Evolutionary conservation across 2,888 invertebrate species (phyloP), one percentile per base, ranked within the genome.

Genomic region (Branchipolynoe longqiensis): DNA sequence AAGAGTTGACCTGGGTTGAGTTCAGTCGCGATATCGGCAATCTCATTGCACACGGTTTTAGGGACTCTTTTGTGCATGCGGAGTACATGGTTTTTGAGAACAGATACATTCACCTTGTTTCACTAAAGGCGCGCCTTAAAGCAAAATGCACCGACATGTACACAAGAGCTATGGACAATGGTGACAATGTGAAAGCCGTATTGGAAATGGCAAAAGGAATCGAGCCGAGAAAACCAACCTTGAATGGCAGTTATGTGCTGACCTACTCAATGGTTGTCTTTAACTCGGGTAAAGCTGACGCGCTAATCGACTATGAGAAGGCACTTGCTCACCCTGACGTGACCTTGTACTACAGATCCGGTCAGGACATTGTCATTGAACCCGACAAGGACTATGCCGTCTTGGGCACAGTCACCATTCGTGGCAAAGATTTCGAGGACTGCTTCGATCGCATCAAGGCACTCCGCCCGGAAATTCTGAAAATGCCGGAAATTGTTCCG

Each of bases 51-150:
- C 38, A 69, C 25, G 86, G 86, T 3, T 85, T 86, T 40, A 41
- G 81, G 36, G 36, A 84, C 54, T 59, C 82, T 31, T 86, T 86
- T 59, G 56, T 86, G 4, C 82, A 84, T 56, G 86, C 84, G 0
- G 82, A 86, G 58, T 86, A 84, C 69, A 82, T 82, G 64, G 84
- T 86, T 0, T 85, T 82, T 82, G 86, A 84, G 31, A 73, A 86
- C 36, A 82, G 84, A n/a, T 73, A 48, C 28, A 41, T 85, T 0
- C 86, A 86, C 36, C 58, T 86, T 33, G 82, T 86, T 4, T 62
- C 86, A 25, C 59, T 86, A 38, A 82, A 85, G 38, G 81, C 28
- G 22, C 33, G 86, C 18, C 40, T 62, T 0, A 73, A 86, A 62
- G 86, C 82, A 28, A 85, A 85, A 31, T 74, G 82, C 56, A 84